A percentile compares a stretch with the other conserved stretches of the same genome.
Conservation (phyloP, 2,113 vertebrate species). For the Gobio gobio region DNA sequence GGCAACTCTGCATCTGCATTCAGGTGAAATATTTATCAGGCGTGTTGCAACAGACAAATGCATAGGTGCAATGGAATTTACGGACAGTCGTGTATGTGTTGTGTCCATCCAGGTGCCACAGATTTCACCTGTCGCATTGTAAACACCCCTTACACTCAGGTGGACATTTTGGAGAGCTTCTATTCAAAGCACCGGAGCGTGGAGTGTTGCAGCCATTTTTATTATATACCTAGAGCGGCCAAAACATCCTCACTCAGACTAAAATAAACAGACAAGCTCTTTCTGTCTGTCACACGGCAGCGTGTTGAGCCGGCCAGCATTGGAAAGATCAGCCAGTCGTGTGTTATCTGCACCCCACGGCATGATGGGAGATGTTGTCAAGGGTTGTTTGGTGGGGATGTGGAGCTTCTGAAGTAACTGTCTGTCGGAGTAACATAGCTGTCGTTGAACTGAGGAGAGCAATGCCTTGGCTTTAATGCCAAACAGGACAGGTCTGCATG, state of each 20-base stretch:
- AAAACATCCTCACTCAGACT: conserved; percentile 61
- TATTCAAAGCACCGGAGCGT: background rate
- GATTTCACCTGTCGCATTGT: conserved; percentile 59
- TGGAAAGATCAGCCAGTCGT: conserved; percentile 78
- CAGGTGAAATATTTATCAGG: conserved; percentile 73
- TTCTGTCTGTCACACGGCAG: conserved; percentile 69
- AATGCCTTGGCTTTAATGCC: conserved; percentile 13
- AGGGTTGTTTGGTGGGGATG: conserved; percentile 72
- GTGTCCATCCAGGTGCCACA: conserved; percentile 58
- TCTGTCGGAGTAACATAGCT: conserved; percentile 53
- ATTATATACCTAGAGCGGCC: conserved; percentile 47
- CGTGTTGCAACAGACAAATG: conserved; percentile 65
- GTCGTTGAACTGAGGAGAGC: conserved; percentile 31
- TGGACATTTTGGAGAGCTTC: background rate
- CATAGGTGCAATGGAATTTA: conserved; percentile 70
- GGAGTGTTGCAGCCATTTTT: conserved; percentile 17
- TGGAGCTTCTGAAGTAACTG: conserved; percentile 64
- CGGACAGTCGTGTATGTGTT: conserved; percentile 65
- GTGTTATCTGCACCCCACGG: conserved; percentile 66
- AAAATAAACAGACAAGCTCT: conserved; percentile 74
- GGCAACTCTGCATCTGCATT: conserved; percentile 71
- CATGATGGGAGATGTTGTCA: conserved; percentile 70
- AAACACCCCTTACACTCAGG: conserved; percentile 60
- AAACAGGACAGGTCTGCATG: conserved; percentile 9
- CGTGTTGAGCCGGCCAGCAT: conserved; percentile 62